These are phyloP conservation scores for Caenorhabditis macrosperma DNA, from an alignment of 2,888 invertebrate species.

Conservation along the genomic window DNA sequence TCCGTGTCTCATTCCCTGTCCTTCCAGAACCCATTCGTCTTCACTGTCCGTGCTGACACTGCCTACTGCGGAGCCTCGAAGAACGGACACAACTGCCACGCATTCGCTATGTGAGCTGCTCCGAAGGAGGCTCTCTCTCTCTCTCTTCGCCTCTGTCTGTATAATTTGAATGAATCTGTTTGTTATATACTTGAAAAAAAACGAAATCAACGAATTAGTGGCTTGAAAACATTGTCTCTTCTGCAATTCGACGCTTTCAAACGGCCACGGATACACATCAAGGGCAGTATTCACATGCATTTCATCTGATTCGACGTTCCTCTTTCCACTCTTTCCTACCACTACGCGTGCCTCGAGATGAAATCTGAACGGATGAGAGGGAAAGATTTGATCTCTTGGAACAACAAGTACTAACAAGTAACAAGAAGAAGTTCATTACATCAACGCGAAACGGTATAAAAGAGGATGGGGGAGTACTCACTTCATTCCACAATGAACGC, in stretches of 20 bases:
- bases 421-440: neutral
- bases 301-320: too few species aligned
- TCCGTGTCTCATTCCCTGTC: neutral
- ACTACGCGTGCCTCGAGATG: too few species aligned
- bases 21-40: slow-evolving; percentile 32
- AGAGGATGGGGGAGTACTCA: neutral
- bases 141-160: neutral
- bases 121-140: too few species aligned
- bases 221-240: too few species aligned
- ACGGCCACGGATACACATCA: too few species aligned
- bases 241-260: too few species aligned
- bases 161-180: neutral
- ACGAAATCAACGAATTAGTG: too few species aligned
- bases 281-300: too few species aligned
- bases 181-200: too few species aligned
- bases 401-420: neutral
- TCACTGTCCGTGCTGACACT: slow-evolving; percentile 38
- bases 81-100: slow-evolving; percentile 32
- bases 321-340: too few species aligned
- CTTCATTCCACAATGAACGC: neutral
- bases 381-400: neutral
- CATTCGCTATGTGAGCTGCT: slow-evolving; percentile 21
- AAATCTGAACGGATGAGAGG: too few species aligned
- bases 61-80: slow-evolving; percentile 44
- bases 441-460: neutral